Evolutionary conservation across 2,888 invertebrate species (phyloP).

Genomic region (Harpalus rufipes): DNA sequence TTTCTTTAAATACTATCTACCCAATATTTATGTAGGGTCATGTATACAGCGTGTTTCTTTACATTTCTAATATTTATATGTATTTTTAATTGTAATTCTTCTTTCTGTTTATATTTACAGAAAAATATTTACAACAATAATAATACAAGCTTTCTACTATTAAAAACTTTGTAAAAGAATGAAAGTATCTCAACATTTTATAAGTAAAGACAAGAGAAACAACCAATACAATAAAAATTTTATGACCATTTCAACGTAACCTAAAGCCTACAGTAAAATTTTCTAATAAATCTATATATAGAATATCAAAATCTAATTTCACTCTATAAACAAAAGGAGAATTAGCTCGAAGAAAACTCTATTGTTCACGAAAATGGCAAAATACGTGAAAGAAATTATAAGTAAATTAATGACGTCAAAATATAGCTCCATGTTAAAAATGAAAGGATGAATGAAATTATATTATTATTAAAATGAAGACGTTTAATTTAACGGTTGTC

Average conservation of each 20-base stretch:
- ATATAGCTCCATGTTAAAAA: neutral
- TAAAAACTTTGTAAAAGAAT: constrained; percentile 34
- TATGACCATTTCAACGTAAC: constrained; percentile 23
- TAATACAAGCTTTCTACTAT: constrained; percentile 24
- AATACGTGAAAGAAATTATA: constrained; percentile 1
- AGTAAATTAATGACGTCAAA: neutral
- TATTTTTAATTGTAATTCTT: neutral
- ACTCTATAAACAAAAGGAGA: constrained; percentile 24
- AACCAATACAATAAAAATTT: neutral
- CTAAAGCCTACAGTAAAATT: constrained; percentile 16
- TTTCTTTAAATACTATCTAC: neutral
- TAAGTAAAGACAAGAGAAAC: neutral
- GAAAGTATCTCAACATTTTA: constrained; percentile 33
- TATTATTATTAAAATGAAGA: neutral
- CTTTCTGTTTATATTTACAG: constrained; percentile 5
- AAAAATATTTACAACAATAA: constrained; percentile 12
- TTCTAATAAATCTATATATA: constrained; percentile 25
- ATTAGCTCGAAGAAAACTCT: constrained; percentile 34
- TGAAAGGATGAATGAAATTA: neutral
- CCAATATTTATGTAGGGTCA: constrained; percentile 1
- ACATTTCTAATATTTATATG: neutral
- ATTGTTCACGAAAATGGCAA: neutral
- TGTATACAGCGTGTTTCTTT: neutral
- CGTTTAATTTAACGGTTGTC: neutral
- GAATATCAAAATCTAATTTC: constrained; percentile 13